phyloP scores from a whole-genome alignment of 1,140 invertebrate species.

The Monochamus saltuarius region DNA sequence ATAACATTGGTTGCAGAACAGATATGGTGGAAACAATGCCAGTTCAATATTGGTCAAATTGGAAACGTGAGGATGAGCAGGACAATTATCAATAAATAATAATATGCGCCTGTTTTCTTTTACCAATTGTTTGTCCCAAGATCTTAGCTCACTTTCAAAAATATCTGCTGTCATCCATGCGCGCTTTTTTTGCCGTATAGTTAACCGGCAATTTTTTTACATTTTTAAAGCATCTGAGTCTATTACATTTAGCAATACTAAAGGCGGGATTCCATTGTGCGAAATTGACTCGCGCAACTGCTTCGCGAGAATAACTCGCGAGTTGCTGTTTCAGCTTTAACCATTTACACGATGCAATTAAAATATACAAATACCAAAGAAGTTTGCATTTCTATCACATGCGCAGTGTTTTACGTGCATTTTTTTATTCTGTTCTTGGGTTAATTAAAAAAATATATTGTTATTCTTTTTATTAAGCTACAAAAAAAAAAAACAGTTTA shows the following conservation, averaged over 20 bases:
- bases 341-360: too few relatives aligned
- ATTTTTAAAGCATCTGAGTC: slow-evolving; percentile 4
- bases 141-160: not conserved
- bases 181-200: slow-evolving; percentile 1
- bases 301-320: too few relatives aligned
- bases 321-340: too few relatives aligned
- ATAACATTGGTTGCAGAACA: slow-evolving; percentile 54
- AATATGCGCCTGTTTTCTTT: slow-evolving; percentile 43
- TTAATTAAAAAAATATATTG: too few relatives aligned
- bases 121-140: slow-evolving; percentile 2
- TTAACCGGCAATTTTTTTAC: slow-evolving; percentile 2
- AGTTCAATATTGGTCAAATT: slow-evolving; percentile 49
- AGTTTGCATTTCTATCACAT: too few relatives aligned
- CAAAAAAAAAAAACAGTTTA: too few relatives aligned
- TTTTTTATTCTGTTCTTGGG: too few relatives aligned
- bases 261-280: too few relatives aligned
- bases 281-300: too few relatives aligned
- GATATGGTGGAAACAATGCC: slow-evolving; percentile 50
- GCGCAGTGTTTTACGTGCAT: too few relatives aligned
- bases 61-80: slow-evolving; percentile 42
- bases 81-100: slow-evolving; percentile 47
- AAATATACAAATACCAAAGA: too few relatives aligned
- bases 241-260: not conserved
- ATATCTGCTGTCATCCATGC: not conserved
- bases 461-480: too few relatives aligned